phyloP scores from a whole-genome alignment of 2,113 vertebrate genomes.

The Callithrix jacchus region DNA sequence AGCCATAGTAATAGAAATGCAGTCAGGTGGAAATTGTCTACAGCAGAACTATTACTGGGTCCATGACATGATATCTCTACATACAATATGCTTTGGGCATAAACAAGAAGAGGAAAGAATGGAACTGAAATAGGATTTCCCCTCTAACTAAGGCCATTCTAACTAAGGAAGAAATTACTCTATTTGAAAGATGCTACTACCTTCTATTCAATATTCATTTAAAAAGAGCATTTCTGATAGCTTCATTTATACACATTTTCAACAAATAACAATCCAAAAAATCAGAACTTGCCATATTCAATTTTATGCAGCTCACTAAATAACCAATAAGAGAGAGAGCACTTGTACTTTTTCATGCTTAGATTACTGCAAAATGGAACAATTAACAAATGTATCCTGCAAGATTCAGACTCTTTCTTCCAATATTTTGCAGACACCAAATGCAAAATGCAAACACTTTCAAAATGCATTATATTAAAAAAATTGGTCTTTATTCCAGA shows the following conservation, averaged over 20 bases:
- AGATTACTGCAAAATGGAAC: slow-evolving; percentile 40
- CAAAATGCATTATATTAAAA: slow-evolving; percentile 13
- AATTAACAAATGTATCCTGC: slow-evolving; percentile 47
- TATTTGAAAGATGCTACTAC: slow-evolving; percentile 58
- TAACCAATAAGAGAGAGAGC: slow-evolving; percentile 48
- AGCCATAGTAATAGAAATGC: slow-evolving; percentile 65
- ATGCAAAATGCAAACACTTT: slow-evolving; percentile 50
- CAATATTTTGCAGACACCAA: slow-evolving; percentile 36
- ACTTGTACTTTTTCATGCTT: slow-evolving; percentile 57
- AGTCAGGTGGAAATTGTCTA: slow-evolving; percentile 62
- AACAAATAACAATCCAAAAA: slow-evolving; percentile 54
- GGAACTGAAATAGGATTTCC: slow-evolving; percentile 40
- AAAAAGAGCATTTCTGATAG: slow-evolving; percentile 53
- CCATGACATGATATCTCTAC: neutral
- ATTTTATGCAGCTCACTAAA: slow-evolving; percentile 58
- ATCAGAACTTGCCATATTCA: slow-evolving; percentile 25
- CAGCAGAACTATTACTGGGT: slow-evolving; percentile 32
- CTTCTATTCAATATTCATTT: slow-evolving; percentile 67
- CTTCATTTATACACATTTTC: slow-evolving; percentile 64
- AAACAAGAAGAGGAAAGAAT: slow-evolving; percentile 53
- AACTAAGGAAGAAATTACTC: slow-evolving; percentile 58
- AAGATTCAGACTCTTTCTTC: neutral
- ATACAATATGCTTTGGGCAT: slow-evolving; percentile 47
- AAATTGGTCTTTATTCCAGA: slow-evolving; percentile 33
- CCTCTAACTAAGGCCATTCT: slow-evolving; percentile 37